phyloP scores from a whole-genome alignment of 1,140 invertebrate genomes.

The Drepana arcuata region DNA sequence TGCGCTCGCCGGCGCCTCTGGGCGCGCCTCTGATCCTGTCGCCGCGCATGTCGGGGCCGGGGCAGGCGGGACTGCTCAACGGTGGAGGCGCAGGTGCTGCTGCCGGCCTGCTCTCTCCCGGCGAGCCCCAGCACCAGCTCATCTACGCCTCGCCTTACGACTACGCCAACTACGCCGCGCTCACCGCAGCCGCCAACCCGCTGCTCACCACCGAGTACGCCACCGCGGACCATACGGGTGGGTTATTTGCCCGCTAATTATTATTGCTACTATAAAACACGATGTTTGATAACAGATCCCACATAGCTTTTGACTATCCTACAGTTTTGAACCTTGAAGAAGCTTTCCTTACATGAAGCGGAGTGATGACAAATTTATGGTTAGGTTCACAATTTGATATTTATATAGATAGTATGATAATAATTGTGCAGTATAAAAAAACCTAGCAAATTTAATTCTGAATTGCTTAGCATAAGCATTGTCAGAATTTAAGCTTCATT shows the following conservation, averaged over 20 bases:
- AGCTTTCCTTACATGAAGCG: too few relatives aligned
- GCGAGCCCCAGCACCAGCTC: conserved; percentile 80
- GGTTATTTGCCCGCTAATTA: conserved; percentile 88
- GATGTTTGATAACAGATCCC: conserved; percentile 35
- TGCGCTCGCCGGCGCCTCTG: conserved; percentile 80
- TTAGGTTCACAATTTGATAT: background rate
- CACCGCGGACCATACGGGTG: conserved; percentile 91
- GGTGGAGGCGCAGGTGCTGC: conserved; percentile 73
- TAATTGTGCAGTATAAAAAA: too few relatives aligned
- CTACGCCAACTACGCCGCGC: conserved; percentile 88
- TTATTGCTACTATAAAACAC: conserved; percentile 6
- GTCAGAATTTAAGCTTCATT: too few relatives aligned
- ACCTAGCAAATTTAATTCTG: too few relatives aligned
- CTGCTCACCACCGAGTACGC: conserved; percentile 87
- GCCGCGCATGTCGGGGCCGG: conserved; percentile 83
- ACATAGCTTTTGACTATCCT: background rate
- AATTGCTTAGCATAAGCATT: too few relatives aligned
- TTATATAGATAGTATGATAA: background rate
- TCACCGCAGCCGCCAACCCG: conserved; percentile 82
- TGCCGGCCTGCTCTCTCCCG: conserved; percentile 72
- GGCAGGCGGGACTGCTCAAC: conserved; percentile 81
- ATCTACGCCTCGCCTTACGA: conserved; percentile 87
- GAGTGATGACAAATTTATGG: background rate
- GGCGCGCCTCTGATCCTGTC: conserved; percentile 91
- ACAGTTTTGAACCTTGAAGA: too few relatives aligned